A percentile compares a stretch with the other conserved stretches of the same genome.
These are phyloP conservation scores for Spilosoma lubricipeda DNA, from an alignment of 2,888 invertebrate species.

Conservation along the genomic window DNA sequence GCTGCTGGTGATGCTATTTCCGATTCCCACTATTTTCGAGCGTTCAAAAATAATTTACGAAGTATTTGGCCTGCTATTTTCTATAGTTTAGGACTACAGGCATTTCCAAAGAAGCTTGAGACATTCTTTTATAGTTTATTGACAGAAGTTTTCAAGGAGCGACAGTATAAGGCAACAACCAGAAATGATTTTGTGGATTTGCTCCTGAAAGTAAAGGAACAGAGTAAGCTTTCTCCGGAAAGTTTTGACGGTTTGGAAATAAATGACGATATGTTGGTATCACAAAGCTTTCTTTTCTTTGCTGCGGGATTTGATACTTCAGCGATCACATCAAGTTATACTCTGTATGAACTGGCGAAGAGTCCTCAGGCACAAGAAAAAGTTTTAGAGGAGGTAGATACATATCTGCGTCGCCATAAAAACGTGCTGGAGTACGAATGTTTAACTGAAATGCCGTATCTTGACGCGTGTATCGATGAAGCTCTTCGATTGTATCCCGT, in stretches of 20 bases:
- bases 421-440: slow-evolving; percentile 55
- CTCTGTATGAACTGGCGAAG: slow-evolving; percentile 65
- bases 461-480: slow-evolving; percentile 66
- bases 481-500: slow-evolving; percentile 69
- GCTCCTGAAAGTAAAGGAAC: slow-evolving; percentile 56
- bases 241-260: slow-evolving; percentile 52
- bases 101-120: slow-evolving; percentile 49
- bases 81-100: slow-evolving; percentile 56
- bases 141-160: slow-evolving; percentile 50
- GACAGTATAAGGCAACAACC: slow-evolving; percentile 50
- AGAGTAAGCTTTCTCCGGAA: slow-evolving; percentile 57
- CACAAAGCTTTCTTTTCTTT: slow-evolving; percentile 83
- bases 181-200: slow-evolving; percentile 67
- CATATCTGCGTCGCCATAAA: slow-evolving; percentile 47
- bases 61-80: slow-evolving; percentile 63
- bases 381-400: slow-evolving; percentile 60
- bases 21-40: slow-evolving; percentile 41
- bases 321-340: slow-evolving; percentile 55
- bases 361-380: slow-evolving; percentile 50
- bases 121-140: slow-evolving; percentile 58
- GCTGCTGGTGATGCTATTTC: slow-evolving; percentile 54
- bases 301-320: slow-evolving; percentile 71
- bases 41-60: slow-evolving; percentile 46
- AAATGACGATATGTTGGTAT: slow-evolving; percentile 74
- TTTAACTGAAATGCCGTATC: slow-evolving; percentile 58